Evolutionary conservation across 2,797 vertebrate species (phyloP).

Genomic region (Caiman crocodilus): DNA sequence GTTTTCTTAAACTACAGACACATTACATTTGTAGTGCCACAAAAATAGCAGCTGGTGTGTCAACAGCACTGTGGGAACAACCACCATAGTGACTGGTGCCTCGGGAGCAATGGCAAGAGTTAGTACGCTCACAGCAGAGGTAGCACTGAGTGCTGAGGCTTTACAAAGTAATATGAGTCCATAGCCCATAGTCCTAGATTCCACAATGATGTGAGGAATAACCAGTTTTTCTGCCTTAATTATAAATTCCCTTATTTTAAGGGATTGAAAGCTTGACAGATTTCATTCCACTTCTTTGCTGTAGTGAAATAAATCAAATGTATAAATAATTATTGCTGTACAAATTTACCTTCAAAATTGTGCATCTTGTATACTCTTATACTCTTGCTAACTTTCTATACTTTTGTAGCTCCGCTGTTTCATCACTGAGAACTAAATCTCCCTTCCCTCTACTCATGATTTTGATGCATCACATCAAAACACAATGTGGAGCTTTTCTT

Average conservation of each 20-base stretch:
- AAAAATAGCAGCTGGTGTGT: too few relatives aligned
- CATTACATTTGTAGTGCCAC: not conserved
- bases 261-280: not conserved
- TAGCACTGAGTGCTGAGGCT: too few relatives aligned
- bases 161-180: too few relatives aligned
- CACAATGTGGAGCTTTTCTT: not conserved
- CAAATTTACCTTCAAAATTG: not conserved
- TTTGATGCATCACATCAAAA: not conserved
- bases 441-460: not conserved
- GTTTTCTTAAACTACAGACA: not conserved
- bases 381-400: not conserved
- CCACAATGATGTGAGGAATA: not conserved
- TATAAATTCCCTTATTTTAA: not conserved
- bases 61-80: too few relatives aligned
- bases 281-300: not conserved
- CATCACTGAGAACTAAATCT: not conserved
- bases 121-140: too few relatives aligned
- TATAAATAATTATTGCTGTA: not conserved
- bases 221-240: not conserved
- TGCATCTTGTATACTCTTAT: too few relatives aligned
- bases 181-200: too few relatives aligned
- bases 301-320: not conserved
- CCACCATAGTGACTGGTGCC: too few relatives aligned
- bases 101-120: too few relatives aligned
- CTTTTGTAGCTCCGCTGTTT: not conserved